A percentile compares a stretch with the other conserved stretches of the same genome.
phyloP scores from a whole-genome alignment of 2,113 vertebrate species.

The Pavo muticus region DNA sequence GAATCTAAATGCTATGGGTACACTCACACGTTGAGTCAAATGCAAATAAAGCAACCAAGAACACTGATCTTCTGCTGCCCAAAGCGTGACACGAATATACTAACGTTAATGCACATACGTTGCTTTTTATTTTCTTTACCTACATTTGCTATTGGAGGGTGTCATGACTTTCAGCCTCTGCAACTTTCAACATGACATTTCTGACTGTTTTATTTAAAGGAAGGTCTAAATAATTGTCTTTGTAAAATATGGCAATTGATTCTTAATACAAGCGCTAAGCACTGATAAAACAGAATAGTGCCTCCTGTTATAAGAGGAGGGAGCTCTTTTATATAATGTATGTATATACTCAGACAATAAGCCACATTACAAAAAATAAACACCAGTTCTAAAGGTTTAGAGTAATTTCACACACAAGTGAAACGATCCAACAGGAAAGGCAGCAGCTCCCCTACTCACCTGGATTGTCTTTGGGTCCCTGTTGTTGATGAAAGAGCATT shows the following conservation, averaged over 20 bases:
- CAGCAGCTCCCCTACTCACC: not conserved
- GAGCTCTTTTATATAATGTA: not conserved
- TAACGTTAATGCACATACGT: not conserved
- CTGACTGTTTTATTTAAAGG: not conserved
- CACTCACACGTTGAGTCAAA: not conserved
- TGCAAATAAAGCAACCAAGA: not conserved
- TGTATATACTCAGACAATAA: not conserved
- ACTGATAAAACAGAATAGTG: not conserved
- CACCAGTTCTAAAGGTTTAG: not conserved
- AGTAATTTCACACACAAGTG: not conserved
- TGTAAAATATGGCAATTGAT: not conserved
- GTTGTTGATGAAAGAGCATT: not conserved
- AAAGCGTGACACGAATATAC: not conserved
- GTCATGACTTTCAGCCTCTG: not conserved
- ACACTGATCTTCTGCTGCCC: not conserved
- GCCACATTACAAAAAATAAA: not conserved
- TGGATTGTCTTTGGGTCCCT: not conserved
- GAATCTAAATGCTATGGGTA: not conserved
- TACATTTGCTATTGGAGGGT: not conserved
- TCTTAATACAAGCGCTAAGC: not conserved
- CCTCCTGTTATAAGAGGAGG: not conserved
- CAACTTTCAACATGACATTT: not conserved
- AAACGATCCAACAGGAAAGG: not conserved
- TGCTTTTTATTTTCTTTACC: not conserved
- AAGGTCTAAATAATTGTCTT: not conserved